Percentiles rank a stretch among this genome's conserved stretches.
These are phyloP conservation scores for Syndactyla subalaris DNA, from an alignment of 2,797 vertebrate species.

Conservation along the genomic window DNA sequence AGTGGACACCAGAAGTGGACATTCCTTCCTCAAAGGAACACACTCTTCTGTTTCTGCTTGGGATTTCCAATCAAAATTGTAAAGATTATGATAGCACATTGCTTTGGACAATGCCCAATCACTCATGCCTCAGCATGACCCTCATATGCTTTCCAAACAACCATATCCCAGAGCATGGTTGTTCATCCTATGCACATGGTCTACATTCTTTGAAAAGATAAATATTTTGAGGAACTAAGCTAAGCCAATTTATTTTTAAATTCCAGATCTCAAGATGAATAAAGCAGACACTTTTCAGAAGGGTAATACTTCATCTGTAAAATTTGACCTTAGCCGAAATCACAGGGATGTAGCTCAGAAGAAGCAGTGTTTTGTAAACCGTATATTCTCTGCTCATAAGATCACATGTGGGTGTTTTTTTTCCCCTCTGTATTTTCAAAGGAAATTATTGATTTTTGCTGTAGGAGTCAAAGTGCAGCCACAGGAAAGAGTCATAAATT, in stretches of 20 bases:
- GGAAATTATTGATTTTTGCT: neutral
- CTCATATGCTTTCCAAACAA: neutral
- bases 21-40: neutral
- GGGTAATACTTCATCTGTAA: neutral
- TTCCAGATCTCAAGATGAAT: neutral
- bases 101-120: neutral
- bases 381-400: neutral
- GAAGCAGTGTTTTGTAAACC: neutral
- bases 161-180: neutral
- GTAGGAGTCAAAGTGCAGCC: neutral
- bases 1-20: neutral
- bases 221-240: neutral
- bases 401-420: neutral
- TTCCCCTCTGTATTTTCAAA: neutral
- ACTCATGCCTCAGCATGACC: neutral
- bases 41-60: neutral
- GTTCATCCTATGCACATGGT: neutral
- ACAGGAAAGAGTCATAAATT: neutral
- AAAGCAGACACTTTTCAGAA: slow-evolving; percentile 15
- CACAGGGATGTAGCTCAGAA: neutral
- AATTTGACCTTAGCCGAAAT: slow-evolving; percentile 7
- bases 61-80: neutral
- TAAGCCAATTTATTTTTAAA: neutral
- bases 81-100: neutral
- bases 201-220: neutral